These are phyloP conservation scores for Varanus komodoensis DNA, from an alignment of 2,113 vertebrate genomes.

Conservation along the genomic window DNA sequence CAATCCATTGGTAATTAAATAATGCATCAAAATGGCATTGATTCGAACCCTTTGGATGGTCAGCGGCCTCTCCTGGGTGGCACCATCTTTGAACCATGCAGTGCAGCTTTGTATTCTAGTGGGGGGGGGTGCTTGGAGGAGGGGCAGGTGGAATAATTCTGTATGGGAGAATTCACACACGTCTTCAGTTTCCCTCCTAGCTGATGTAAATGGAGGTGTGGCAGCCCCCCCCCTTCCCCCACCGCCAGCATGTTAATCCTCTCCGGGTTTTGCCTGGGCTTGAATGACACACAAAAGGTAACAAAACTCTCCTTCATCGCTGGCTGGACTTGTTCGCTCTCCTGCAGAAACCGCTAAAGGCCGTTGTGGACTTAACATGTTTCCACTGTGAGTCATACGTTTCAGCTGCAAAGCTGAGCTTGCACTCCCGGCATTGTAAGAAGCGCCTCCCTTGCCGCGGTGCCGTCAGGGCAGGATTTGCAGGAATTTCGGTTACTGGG, in stretches of 20 bases:
- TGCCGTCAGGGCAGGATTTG: background rate
- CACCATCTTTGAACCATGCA: background rate
- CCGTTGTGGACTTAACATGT: conserved; percentile 19
- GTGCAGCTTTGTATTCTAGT: background rate
- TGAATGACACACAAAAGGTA: conserved; percentile 37
- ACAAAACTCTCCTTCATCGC: conserved; percentile 4
- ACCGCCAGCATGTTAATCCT: conserved; percentile 13
- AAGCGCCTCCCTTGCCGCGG: background rate
- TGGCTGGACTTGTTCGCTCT: background rate
- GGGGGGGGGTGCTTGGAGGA: background rate
- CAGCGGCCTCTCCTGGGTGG: too few relatives aligned
- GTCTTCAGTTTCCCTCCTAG: conserved; percentile 27
- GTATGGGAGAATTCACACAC: conserved; percentile 14
- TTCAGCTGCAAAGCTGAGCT: background rate
- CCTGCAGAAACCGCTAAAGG: background rate
- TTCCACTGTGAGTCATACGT: conserved; percentile 13
- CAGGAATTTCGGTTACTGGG: too few relatives aligned
- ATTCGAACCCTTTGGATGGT: background rate
- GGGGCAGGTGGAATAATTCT: background rate
- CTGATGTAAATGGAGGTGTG: conserved; percentile 27
- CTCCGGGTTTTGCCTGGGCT: conserved; percentile 2
- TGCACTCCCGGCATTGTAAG: too few relatives aligned
- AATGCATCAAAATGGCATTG: too few relatives aligned
- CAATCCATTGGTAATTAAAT: too few relatives aligned
- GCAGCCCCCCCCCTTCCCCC: background rate